Percentiles rank a stretch among this genome's conserved stretches.
phyloP scores from a whole-genome alignment of 1,140 invertebrate genomes.

The Anoplophora glabripennis region DNA sequence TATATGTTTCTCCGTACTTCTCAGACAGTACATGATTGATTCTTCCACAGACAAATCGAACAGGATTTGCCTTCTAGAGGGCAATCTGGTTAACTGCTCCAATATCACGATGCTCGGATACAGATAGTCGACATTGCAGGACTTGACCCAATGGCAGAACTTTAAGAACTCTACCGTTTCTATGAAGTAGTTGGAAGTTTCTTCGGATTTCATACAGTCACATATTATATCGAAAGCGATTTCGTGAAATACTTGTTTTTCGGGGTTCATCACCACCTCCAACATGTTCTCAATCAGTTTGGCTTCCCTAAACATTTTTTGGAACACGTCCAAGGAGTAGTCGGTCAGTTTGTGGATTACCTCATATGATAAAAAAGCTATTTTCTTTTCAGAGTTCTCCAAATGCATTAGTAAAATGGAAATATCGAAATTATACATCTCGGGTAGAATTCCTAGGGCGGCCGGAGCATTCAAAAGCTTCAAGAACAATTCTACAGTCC shows the following conservation, averaged over 20 bases:
- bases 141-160: slow-evolving; percentile 38
- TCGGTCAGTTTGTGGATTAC: slow-evolving; percentile 29
- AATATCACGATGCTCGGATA: slow-evolving; percentile 25
- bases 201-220: slow-evolving; percentile 31
- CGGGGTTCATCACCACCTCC: slow-evolving; percentile 26
- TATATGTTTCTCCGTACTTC: slow-evolving; percentile 28
- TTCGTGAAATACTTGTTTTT: slow-evolving; percentile 14
- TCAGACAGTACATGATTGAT: slow-evolving; percentile 34
- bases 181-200: slow-evolving; percentile 31
- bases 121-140: slow-evolving; percentile 26
- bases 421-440: slow-evolving; percentile 24
- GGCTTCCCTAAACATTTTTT: slow-evolving; percentile 21
- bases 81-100: slow-evolving; percentile 28
- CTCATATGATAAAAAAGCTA: slow-evolving; percentile 16
- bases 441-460: slow-evolving; percentile 21
- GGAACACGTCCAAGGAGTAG: slow-evolving; percentile 23
- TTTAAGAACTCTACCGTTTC: slow-evolving; percentile 37
- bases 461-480: slow-evolving; percentile 26
- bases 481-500: slow-evolving; percentile 27
- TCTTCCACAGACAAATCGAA: slow-evolving; percentile 41
- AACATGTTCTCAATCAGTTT: slow-evolving; percentile 34
- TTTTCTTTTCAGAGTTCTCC: slow-evolving; percentile 21
- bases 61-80: slow-evolving; percentile 31
- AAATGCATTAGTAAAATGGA: slow-evolving; percentile 21
- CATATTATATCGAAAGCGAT: slow-evolving; percentile 27